Evolutionary conservation across 1,140 invertebrate species (phyloP).

Genomic region (Hetaerina americana): DNA sequence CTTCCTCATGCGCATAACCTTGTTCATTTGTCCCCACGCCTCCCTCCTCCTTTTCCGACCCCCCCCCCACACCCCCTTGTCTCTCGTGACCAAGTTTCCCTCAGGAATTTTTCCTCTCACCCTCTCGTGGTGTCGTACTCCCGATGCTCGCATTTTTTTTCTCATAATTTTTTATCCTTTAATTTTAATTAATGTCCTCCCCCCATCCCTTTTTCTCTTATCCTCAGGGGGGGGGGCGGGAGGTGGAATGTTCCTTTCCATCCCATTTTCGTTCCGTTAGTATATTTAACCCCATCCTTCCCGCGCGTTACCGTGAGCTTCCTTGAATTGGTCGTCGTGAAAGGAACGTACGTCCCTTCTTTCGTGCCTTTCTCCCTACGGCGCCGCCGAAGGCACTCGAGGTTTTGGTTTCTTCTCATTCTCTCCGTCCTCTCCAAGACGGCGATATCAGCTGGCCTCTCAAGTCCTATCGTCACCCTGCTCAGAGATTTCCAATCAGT

Average conservation of each 20-base stretch:
- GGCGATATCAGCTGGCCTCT: too few species aligned
- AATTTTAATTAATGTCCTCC: neutral
- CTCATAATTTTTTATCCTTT: constrained; percentile 1
- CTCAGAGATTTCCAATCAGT: too few species aligned
- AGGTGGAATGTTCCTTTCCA: neutral
- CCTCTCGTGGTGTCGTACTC: neutral
- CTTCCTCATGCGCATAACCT: neutral
- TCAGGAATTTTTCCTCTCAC: neutral
- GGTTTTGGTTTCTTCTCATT: too few species aligned
- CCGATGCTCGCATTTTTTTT: too few species aligned
- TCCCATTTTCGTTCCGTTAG: neutral
- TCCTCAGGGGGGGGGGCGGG: too few species aligned
- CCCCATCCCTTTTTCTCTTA: neutral
- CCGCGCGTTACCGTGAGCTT: neutral
- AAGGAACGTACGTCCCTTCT: too few species aligned
- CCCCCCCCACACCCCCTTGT: neutral
- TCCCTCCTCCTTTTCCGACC: neutral
- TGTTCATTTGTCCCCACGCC: neutral
- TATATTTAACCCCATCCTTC: neutral
- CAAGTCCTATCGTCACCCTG: too few species aligned
- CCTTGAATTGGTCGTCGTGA: neutral
- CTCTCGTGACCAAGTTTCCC: too few species aligned
- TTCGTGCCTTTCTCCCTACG: too few species aligned
- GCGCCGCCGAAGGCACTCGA: too few species aligned
- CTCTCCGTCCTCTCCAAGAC: too few species aligned